Evolutionary conservation across 2,888 invertebrate genomes (phyloP).

Genomic region (Mesorhabditis spiculigera): DNA sequence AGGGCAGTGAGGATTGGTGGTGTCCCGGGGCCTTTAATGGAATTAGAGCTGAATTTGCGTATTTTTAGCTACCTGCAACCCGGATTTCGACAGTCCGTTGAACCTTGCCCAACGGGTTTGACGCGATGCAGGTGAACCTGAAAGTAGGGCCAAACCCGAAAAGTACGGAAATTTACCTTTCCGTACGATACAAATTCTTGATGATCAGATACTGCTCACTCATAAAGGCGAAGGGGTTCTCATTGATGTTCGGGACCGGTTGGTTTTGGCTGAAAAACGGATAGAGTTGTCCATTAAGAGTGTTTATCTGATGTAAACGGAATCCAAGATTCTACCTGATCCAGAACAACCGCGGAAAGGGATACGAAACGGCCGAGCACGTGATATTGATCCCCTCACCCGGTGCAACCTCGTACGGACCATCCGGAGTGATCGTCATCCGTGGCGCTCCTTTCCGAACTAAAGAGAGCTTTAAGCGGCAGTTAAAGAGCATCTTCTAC

Average conservation of each 20-base stretch:
- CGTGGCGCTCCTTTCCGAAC: background rate
- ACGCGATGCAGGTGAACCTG: background rate
- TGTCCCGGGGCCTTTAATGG: background rate
- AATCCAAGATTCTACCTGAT: background rate
- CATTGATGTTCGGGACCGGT: slow-evolving; percentile 1
- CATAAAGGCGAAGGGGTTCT: background rate
- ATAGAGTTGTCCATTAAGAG: too few relatives aligned
- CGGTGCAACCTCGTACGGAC: background rate
- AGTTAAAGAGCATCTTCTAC: background rate
- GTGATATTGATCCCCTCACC: background rate
- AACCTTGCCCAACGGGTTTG: background rate
- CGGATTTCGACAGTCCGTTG: background rate
- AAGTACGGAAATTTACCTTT: background rate
- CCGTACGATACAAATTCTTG: background rate
- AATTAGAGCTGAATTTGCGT: too few relatives aligned
- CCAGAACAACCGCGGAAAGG: background rate
- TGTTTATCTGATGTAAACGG: too few relatives aligned
- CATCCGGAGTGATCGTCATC: background rate
- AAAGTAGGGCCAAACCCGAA: background rate
- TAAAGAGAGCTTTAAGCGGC: background rate
- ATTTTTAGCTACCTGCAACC: background rate
- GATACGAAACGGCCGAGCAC: background rate
- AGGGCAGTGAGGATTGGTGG: background rate
- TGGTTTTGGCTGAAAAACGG: background rate
- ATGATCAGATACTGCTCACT: background rate